These are phyloP conservation scores for Drosophila novamexicana DNA, from an alignment of 1,140 invertebrate species.

Conservation along the genomic window DNA sequence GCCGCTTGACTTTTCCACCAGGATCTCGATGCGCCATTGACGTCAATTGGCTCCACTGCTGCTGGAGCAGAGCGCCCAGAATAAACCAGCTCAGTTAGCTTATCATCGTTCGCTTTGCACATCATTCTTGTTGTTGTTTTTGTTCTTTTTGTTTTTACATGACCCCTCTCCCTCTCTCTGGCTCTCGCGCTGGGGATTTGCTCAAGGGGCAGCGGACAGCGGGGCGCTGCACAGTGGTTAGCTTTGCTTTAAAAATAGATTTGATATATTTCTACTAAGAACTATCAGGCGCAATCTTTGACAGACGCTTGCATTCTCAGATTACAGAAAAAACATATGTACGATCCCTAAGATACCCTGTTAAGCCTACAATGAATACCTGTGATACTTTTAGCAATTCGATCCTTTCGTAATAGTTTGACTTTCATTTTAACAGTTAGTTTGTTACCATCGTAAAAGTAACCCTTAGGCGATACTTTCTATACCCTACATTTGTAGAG, in stretches of 20 bases:
- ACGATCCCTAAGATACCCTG: neutral
- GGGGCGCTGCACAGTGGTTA: neutral
- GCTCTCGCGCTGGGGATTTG: neutral
- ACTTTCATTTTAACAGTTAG: too few relatives aligned
- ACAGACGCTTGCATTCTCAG: neutral
- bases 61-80: conserved; percentile 28
- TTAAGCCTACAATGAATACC: neutral
- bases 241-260: conserved; percentile 2
- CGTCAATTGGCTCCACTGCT: conserved; percentile 37
- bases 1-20: conserved; percentile 48
- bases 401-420: too few relatives aligned
- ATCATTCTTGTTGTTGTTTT: neutral
- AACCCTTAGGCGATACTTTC: neutral
- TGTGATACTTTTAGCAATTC: too few relatives aligned
- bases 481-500: neutral
- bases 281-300: neutral
- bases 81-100: conserved; percentile 25
- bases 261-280: neutral
- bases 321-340: neutral
- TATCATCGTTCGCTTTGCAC: conserved; percentile 23
- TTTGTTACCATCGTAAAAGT: neutral
- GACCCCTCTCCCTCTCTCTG: neutral
- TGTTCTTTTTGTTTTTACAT: conserved; percentile 1
- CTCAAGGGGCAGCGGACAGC: neutral
- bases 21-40: conserved; percentile 47